Evolutionary conservation across 2,797 vertebrate species (phyloP).

Genomic region (Mormyrus hasselquistii): DNA sequence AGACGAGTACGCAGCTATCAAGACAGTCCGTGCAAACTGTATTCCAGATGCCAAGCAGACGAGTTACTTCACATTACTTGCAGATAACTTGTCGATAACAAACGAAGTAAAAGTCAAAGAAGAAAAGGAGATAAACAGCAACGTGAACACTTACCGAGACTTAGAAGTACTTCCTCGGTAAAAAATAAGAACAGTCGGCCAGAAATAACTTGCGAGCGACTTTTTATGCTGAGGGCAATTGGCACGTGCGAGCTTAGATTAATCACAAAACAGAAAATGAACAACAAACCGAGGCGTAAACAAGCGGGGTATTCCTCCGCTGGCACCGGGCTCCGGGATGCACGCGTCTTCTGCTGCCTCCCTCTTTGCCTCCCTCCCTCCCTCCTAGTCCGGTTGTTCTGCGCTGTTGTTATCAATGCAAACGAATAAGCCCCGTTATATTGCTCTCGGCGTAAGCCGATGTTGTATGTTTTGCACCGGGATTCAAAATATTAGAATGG

Average conservation of each 20-base stretch:
- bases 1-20: neutral
- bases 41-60: neutral
- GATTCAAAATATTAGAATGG: constrained; percentile 66
- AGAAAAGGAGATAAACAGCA: constrained; percentile 37
- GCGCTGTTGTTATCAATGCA: constrained; percentile 69
- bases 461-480: constrained; percentile 59
- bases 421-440: constrained; percentile 60
- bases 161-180: constrained; percentile 42
- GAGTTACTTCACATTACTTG: neutral
- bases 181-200: constrained; percentile 49
- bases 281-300: constrained; percentile 62
- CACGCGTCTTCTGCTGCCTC: neutral
- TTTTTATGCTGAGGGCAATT: constrained; percentile 39
- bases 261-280: constrained; percentile 53
- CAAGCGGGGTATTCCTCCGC: constrained; percentile 65
- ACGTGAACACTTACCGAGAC: constrained; percentile 44
- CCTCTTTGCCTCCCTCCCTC: neutral
- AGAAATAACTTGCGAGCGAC: constrained; percentile 36
- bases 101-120: constrained; percentile 33
- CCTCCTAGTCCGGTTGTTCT: neutral
- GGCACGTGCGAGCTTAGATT: constrained; percentile 60
- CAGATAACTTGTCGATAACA: constrained; percentile 23
- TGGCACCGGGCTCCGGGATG: constrained; percentile 35
- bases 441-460: constrained; percentile 42
- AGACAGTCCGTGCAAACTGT: neutral